These are phyloP conservation scores for Dysdera silvatica DNA, from an alignment of 1,140 invertebrate species.

Conservation along the genomic window DNA sequence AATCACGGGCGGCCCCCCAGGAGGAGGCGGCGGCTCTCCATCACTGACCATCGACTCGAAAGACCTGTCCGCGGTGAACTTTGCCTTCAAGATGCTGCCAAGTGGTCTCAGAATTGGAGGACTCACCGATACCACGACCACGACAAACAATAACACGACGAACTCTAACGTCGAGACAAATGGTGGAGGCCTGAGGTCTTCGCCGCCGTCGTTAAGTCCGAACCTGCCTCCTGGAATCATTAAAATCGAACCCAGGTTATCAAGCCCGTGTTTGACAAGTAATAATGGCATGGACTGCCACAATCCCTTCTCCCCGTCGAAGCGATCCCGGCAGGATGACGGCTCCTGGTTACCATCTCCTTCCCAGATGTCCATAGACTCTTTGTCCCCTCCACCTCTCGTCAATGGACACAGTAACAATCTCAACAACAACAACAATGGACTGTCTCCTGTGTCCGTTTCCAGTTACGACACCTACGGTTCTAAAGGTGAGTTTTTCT, in stretches of 20 bases:
- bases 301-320: not conserved
- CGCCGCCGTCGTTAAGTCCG: not conserved
- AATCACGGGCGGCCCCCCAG: too few relatives aligned
- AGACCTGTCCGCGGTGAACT: too few relatives aligned
- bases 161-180: too few relatives aligned
- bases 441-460: not conserved
- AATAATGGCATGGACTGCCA: not conserved
- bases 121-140: too few relatives aligned
- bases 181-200: too few relatives aligned
- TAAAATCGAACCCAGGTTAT: not conserved
- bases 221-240: not conserved
- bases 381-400: not conserved
- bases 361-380: not conserved
- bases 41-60: too few relatives aligned
- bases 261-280: not conserved
- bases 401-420: not conserved
- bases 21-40: too few relatives aligned
- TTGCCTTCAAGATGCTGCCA: too few relatives aligned
- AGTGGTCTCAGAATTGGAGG: too few relatives aligned
- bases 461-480: not conserved
- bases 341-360: not conserved
- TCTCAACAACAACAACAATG: not conserved
- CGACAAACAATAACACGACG: too few relatives aligned
- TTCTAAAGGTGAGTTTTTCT: not conserved
- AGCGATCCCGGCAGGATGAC: not conserved